Evolutionary conservation across 2,113 vertebrate genomes (phyloP).

Genomic region (Centropus bengalensis): DNA sequence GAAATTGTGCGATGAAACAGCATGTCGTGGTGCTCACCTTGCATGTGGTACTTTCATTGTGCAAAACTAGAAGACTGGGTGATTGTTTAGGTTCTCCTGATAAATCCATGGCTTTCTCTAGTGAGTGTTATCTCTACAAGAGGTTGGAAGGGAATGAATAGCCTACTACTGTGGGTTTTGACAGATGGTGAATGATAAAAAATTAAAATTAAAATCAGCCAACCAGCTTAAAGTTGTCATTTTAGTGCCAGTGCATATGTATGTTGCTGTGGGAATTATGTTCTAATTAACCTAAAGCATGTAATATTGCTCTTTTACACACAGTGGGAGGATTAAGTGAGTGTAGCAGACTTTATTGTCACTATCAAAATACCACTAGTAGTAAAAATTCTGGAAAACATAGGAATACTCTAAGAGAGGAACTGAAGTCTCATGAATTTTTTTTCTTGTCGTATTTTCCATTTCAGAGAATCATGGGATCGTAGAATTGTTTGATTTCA

Average conservation of each 20-base stretch:
- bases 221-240: not conserved
- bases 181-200: conserved; percentile 43
- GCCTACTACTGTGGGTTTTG: not conserved
- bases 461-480: not conserved
- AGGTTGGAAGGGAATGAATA: not conserved
- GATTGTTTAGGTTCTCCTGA: not conserved
- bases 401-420: not conserved
- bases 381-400: not conserved
- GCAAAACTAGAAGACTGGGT: not conserved
- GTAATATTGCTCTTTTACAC: conserved; percentile 30
- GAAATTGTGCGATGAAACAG: not conserved
- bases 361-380: not conserved
- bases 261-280: conserved; percentile 7
- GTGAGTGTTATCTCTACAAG: not conserved
- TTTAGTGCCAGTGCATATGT: not conserved
- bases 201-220: not conserved
- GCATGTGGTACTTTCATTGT: not conserved
- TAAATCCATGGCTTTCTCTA: not conserved
- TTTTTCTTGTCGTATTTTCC: not conserved
- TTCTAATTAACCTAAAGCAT: conserved; percentile 37
- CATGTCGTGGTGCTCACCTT: not conserved
- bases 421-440: not conserved
- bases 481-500: too few species aligned
- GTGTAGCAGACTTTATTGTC: not conserved
- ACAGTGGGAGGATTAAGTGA: conserved; percentile 1